Evolutionary conservation across 2,888 invertebrate species (phyloP), one percentile per base, ranked within the genome.

Genomic region (Cephus runcator): DNA sequence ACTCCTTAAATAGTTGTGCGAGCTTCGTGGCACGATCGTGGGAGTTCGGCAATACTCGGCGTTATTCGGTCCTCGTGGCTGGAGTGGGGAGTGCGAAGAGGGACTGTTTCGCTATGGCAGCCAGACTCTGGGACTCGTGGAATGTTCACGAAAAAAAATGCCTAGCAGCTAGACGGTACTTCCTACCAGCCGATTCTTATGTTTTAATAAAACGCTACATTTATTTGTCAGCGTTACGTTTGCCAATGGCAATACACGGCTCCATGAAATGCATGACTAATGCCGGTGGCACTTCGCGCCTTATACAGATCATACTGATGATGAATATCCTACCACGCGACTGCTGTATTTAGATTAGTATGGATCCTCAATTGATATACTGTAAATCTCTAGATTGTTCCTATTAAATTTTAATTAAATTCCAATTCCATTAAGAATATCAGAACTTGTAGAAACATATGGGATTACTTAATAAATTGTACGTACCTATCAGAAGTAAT

Each of bases 1-100:
- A 86, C 87, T 84, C 85, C 89, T 91, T 91, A 91, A 90, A 90
- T 91, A 90, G 87, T 79, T 79, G 83, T 85, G 84, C 79, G 80
- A 79, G 80, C 79, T 80, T 82, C 82, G 81, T 71, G 76, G 73
- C 40, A 36, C 79, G 73, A 35, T 88, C 86, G 88, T 85, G 81
- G 81, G 81, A 77, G 84, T 83, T 87, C 88, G 88, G 81, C 31
- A 30, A 73, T 2, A 12, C 74, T 82, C 84, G 84, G 76, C 11
- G 12, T 12, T 9, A 30, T 34, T 82, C 84, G 84, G 76, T 12
- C 78, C 77, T 75, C n/a, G 30, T 15, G 34, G 23, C 23, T 23
- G 23, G 23, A 56, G 56, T 69, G 71, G 71, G 71, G 11, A 31
- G 12, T 0, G 31, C 9, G 31, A n/a, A 23, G 23, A 56, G 56